A percentile compares a stretch with the other conserved stretches of the same genome.
These are phyloP conservation scores for Malachius bipustulatus DNA, from an alignment of 2,888 invertebrate species.

Conservation along the genomic window DNA sequence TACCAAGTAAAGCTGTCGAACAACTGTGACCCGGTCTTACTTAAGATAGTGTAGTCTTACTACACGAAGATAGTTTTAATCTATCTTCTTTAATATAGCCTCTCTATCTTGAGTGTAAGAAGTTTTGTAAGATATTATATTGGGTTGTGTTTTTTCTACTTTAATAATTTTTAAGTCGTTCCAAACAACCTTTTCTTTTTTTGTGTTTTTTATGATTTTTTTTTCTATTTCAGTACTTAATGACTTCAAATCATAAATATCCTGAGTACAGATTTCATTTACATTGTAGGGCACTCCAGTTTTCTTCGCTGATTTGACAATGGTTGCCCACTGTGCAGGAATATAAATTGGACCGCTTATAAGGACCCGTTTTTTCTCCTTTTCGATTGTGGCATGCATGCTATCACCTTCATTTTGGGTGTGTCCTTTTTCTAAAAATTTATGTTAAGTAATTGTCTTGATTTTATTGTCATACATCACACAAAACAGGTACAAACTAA, in stretches of 20 bases:
- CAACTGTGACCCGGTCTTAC: too few relatives aligned
- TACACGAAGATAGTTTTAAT: too few relatives aligned
- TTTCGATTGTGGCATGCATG: conserved; percentile 7
- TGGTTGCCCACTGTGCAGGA: conserved; percentile 4
- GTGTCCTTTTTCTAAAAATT: too few relatives aligned
- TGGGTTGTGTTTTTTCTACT: conserved; percentile 5
- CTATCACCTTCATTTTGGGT: conserved; percentile 8
- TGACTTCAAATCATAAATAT: conserved; percentile 5
- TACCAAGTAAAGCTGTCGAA: too few relatives aligned
- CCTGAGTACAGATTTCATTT: conserved; percentile 3
- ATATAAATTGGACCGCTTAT: conserved; percentile 6
- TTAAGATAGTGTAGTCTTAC: too few relatives aligned
- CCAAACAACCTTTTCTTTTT: conserved; percentile 5
- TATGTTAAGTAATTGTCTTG: conserved; percentile 2
- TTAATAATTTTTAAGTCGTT: conserved; percentile 5
- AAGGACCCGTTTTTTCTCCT: conserved; percentile 6
- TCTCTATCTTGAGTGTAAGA: neutral
- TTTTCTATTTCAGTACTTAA: conserved; percentile 4
- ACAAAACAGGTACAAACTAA: conserved; percentile 6
- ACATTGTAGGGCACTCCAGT: conserved; percentile 5
- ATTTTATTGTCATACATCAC: conserved; percentile 5
- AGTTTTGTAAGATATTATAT: conserved; percentile 4
- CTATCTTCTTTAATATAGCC: too few relatives aligned
- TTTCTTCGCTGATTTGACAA: conserved; percentile 6
- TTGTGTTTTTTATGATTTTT: conserved; percentile 3